Percentiles rank a stretch among this genome's conserved stretches.
Conservation (phyloP, 2,888 invertebrate genomes). For the Penaeus monodon region DNA sequence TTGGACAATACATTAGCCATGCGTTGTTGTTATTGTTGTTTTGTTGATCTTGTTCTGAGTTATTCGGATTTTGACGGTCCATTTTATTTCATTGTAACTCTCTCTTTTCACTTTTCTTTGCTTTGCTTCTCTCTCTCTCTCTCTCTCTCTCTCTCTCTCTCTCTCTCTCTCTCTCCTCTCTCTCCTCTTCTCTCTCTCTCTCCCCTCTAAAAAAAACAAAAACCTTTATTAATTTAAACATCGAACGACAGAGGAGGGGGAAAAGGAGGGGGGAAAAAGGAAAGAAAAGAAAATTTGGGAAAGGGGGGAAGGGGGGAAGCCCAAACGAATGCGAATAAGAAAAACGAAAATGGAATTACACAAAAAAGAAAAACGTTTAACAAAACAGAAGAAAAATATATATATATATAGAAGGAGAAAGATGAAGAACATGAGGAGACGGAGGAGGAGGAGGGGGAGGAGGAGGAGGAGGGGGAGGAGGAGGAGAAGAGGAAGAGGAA, state of each 20-base stretch:
- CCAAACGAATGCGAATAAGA: neutral
- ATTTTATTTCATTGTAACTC: no score
- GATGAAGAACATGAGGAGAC: neutral
- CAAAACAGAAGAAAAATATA: no score
- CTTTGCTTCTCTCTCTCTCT: neutral
- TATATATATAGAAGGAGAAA: neutral
- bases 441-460: neutral
- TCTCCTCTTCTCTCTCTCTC: slow-evolving; percentile 9
- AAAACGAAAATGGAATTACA: no score
- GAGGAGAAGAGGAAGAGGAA: neutral
- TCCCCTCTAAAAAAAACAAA: neutral
- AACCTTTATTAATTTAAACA: neutral
- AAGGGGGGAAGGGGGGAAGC: neutral
- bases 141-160: neutral
- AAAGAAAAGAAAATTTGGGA: neutral
- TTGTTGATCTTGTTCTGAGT: no score
- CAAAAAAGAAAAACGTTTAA: neutral
- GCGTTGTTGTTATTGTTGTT: no score
- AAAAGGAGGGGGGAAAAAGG: neutral
- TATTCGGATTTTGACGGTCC: no score
- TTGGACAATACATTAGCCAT: no score
- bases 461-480: neutral
- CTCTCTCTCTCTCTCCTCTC: neutral
- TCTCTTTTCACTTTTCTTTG: no score
- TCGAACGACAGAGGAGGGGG: neutral